Evolutionary conservation across 1,140 invertebrate species (phyloP), one percentile per base, ranked within the genome.

Genomic region (Dufourea novaeangliae): DNA sequence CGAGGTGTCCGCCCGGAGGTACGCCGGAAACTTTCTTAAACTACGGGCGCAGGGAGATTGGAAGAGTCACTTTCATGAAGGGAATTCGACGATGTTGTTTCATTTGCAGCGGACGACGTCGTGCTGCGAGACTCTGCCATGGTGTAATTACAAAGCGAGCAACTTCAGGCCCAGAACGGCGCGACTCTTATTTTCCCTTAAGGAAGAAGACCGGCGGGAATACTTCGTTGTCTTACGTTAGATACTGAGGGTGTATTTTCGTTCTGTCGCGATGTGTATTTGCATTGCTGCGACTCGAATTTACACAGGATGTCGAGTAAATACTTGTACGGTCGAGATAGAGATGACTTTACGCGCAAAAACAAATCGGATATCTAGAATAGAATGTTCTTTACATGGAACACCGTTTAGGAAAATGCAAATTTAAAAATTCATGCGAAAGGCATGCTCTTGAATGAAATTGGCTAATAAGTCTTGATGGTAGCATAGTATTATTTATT

Each of bases 1-100:
- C 81, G 82, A 85, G 84, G 84, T 85, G 84, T 84, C 83, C 71
- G 79, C 82, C 78, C 57, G 78, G 68, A 80, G 82, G 71, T 52
- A 73, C 56, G 68, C 20, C 22, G 27, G 56, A 63, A 85, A 85
- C 78, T 85, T 85, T 85, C 83, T 85, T 84, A 80, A 84, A 84
- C 78, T 81, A 54, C 29, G 59, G 8, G n/a, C 54, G 27, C 50
- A 57, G 50, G 46, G 71, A 80, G 71, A 84, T 83, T 83, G 77
- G 34, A 76, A 79, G 66, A 84, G 77, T 83, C 61, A 32, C 75
- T 83, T 71, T 79, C 64, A 68, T 62, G 50, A 71, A 1, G 54
- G 62, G 54, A 46, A 72, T 72, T 62, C 61, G 73, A 69, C 61
- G 44, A 64, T 52, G 46, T 34, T 76, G 64, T 82, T 61, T 75